Conservation (phyloP, 2,113 vertebrate genomes). For the Tyrannus savana region DNA sequence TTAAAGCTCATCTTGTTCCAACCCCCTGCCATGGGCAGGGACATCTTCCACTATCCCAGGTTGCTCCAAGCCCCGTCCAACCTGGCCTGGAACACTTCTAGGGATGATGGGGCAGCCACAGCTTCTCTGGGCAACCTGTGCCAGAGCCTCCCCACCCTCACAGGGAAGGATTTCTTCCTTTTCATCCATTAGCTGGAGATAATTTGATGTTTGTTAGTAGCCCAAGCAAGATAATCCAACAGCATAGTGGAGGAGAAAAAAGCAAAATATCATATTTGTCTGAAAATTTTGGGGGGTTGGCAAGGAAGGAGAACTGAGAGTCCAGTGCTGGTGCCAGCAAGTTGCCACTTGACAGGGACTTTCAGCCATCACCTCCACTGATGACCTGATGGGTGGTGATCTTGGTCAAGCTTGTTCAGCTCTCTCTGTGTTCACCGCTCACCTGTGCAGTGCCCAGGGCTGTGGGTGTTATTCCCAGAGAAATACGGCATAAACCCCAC, state of each 20-base stretch:
- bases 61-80: rapidly evolving
- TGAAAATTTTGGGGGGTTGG: background rate
- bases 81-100: background rate
- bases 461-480: rapidly evolving
- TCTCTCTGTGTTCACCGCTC: background rate
- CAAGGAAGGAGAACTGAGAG: background rate
- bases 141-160: background rate
- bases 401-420: rapidly evolving
- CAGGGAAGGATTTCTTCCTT: rapidly evolving
- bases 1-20: background rate
- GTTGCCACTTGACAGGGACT: too few species aligned
- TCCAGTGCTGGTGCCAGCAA: background rate
- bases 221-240: background rate
- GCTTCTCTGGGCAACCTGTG: background rate
- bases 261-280: background rate
- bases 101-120: background rate
- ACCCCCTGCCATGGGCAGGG: background rate
- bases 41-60: rapidly evolving
- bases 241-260: background rate
- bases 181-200: background rate
- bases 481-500: rapidly evolving
- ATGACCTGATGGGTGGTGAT: background rate
- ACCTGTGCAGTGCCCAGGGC: rapidly evolving
- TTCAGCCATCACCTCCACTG: background rate
- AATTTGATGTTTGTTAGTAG: background rate